These are phyloP conservation scores for Drosophila azteca DNA, from an alignment of 1,140 invertebrate genomes.

Conservation along the genomic window DNA sequence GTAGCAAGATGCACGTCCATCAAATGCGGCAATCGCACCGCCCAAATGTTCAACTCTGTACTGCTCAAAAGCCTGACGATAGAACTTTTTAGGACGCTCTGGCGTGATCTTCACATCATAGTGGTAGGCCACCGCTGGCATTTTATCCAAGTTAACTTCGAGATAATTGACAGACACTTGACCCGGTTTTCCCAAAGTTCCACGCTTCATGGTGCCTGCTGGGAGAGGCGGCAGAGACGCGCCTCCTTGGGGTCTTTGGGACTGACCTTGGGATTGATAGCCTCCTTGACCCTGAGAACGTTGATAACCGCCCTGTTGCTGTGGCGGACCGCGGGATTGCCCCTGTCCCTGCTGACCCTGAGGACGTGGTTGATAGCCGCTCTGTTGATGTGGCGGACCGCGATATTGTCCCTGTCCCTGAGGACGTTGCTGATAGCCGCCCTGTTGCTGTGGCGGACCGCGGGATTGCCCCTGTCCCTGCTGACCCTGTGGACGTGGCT, in stretches of 20 bases:
- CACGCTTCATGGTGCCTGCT: slow-evolving; percentile 63
- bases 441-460: slow-evolving; percentile 7
- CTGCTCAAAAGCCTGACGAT: slow-evolving; percentile 74
- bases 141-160: slow-evolving; percentile 83
- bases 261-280: slow-evolving; percentile 23
- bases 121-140: slow-evolving; percentile 84
- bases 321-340: slow-evolving; percentile 4
- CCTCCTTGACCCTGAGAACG: slow-evolving; percentile 1
- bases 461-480: slow-evolving; percentile 15
- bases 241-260: slow-evolving; percentile 19
- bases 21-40: slow-evolving; percentile 86
- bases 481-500: background rate
- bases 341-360: slow-evolving; percentile 15
- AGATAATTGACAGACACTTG: slow-evolving; percentile 86
- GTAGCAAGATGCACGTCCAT: slow-evolving; percentile 86
- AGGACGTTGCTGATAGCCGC: slow-evolving; percentile 4
- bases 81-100: slow-evolving; percentile 84
- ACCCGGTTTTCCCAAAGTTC: slow-evolving; percentile 83
- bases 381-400: background rate
- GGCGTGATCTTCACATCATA: slow-evolving; percentile 85
- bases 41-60: slow-evolving; percentile 62
- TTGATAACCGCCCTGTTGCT: slow-evolving; percentile 12
- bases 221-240: slow-evolving; percentile 6
- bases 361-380: slow-evolving; percentile 16
- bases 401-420: background rate